Conservation (phyloP, 2,797 vertebrate species). For the Sebastiscus albofasciatus region DNA sequence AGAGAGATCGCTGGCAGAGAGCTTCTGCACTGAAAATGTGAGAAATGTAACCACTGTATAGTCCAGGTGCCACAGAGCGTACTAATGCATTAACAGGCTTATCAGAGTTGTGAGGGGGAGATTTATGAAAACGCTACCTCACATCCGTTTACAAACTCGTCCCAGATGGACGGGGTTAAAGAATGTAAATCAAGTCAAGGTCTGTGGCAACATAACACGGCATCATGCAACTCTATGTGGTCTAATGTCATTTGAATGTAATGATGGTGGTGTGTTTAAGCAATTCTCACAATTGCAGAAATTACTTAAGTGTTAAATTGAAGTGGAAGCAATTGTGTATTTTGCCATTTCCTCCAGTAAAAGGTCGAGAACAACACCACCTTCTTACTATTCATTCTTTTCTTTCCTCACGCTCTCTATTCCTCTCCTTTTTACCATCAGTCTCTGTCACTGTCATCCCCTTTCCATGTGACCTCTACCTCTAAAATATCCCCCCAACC, state of each 20-base stretch:
- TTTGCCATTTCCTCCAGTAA: not conserved
- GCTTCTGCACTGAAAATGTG: not conserved
- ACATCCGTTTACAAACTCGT: conserved; percentile 9
- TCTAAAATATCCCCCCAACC: conserved; percentile 15
- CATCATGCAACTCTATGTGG: not conserved
- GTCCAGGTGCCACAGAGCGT: conserved; percentile 16
- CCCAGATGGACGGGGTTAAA: conserved; percentile 24
- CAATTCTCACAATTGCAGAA: not conserved
- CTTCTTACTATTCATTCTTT: not conserved
- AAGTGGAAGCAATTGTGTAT: not conserved
- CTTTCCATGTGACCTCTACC: conserved; percentile 19
- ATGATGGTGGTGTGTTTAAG: not conserved
- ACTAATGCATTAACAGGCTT: conserved; percentile 24
- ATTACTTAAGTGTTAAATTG: too few species aligned
- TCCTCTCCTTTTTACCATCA: not conserved
- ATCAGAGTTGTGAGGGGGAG: conserved; percentile 20
- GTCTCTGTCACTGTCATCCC: not conserved
- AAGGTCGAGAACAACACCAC: not conserved
- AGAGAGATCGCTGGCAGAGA: not conserved
- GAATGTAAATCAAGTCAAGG: conserved; percentile 5
- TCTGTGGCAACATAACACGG: not conserved
- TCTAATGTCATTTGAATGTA: not conserved
- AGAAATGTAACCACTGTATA: not conserved
- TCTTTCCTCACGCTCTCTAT: not conserved
- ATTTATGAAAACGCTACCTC: conserved; percentile 34